phyloP scores from a whole-genome alignment of 2,888 invertebrate species.

The Euclidia mi region DNA sequence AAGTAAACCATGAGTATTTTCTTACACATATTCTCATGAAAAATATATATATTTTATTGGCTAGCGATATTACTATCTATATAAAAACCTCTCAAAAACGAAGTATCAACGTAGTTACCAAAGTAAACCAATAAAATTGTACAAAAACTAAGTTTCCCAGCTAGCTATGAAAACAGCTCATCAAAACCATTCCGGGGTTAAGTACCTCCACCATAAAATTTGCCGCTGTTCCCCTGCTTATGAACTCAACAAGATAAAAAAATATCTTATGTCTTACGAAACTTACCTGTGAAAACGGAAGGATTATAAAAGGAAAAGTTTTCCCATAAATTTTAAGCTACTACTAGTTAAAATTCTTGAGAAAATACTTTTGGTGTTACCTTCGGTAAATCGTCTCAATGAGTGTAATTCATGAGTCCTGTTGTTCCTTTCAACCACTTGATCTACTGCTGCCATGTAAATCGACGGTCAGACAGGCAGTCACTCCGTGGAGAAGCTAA shows the following conservation, averaged over 20 bases:
- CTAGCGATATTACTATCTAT: too few species aligned
- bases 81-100: too few species aligned
- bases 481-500: too few species aligned
- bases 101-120: neutral
- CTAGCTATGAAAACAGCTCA: neutral
- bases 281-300: slow-evolving; percentile 18
- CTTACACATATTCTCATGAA: too few species aligned
- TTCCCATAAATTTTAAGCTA: slow-evolving; percentile 22
- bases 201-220: neutral
- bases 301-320: slow-evolving; percentile 35
- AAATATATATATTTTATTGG: too few species aligned
- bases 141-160: neutral
- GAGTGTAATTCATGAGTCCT: too few species aligned
- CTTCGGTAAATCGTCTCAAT: neutral
- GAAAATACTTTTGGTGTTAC: neutral
- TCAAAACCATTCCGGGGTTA: neutral
- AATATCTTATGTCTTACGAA: slow-evolving; percentile 14
- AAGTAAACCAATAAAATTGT: neutral
- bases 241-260: slow-evolving; percentile 12
- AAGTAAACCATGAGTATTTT: too few species aligned
- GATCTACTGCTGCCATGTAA: too few species aligned
- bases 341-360: slow-evolving; percentile 3
- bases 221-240: slow-evolving; percentile 3
- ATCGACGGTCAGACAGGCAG: too few species aligned
- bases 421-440: too few species aligned